These are phyloP conservation scores for Petaurus breviceps DNA, from an alignment of 2,113 vertebrate species.

Conservation along the genomic window DNA sequence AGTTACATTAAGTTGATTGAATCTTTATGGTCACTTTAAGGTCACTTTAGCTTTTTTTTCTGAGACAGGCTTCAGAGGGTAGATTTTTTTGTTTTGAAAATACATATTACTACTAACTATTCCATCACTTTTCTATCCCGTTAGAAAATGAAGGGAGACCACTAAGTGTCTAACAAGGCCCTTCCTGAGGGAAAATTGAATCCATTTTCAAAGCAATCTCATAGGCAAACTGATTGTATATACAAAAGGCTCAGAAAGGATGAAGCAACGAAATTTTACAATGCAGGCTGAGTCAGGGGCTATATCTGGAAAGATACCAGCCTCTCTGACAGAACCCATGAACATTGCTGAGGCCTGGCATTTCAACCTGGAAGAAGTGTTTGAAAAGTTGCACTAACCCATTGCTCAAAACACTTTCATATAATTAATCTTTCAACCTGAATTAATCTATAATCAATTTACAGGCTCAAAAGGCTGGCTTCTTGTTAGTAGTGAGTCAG, in stretches of 20 bases:
- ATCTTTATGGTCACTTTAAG: neutral
- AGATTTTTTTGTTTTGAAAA: neutral
- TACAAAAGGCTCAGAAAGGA: neutral
- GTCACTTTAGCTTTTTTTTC: neutral
- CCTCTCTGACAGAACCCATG: neutral
- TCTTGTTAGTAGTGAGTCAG: constrained; percentile 5
- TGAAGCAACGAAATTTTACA: neutral
- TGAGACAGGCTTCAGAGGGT: neutral
- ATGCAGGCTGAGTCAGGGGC: neutral
- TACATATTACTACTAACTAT: neutral
- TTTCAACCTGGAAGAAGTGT: neutral
- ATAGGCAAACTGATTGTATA: neutral
- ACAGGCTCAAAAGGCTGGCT: neutral
- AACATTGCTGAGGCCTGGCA: neutral
- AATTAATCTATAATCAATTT: neutral
- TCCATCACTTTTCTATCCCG: neutral
- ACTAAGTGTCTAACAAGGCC: neutral
- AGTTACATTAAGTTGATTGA: neutral
- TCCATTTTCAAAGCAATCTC: neutral
- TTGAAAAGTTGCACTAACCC: neutral
- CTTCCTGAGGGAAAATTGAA: neutral
- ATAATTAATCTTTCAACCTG: neutral
- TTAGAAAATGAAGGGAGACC: neutral
- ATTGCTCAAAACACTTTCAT: neutral
- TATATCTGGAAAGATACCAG: neutral